Base-by-base conservation (phyloP, 2,888 invertebrate species). In the Ophioninae sp. region DNA sequence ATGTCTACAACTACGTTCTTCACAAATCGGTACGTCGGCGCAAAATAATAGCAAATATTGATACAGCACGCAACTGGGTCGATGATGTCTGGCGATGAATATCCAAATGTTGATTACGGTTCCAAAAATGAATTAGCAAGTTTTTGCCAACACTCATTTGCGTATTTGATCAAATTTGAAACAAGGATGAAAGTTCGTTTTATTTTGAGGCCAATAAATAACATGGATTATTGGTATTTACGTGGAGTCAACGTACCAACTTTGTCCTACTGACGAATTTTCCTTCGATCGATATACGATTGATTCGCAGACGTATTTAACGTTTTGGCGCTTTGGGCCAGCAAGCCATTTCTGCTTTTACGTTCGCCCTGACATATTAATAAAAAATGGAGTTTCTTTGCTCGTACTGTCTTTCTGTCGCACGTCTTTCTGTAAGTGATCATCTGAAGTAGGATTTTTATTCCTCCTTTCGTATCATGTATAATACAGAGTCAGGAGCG, bases 1-100 rank as follows among this genome's bases (percentile, higher is more conserved):
- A 86, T 88, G 86, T 86, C 85, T 57, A 30, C 23, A 73, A 75
- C 50, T 73, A 56, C 67, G 17, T 44, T 79, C 10, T 59, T 59
- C 65, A n/a, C 56, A 5, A 13, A 56, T 69, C 13, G 17, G 17
- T 13, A 74, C 62, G 13, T 7, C n/a, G 59, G 37, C 70, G 17
- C 13, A 37, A 62, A 23, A 65, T 39, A 59, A 30, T 23, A 23
- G 21, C 50, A 50, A 69, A 69, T 70, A 57, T 70, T 70, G 23
- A 57, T 70, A 3, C 30, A 17, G 0, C n/a, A 50, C 2, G 13
- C 64, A n/a, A n/a, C 37, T 17, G 13, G 44, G 23, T 68, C 44
- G 20, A 13, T 2, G 21, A 50, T 50, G 17, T 50, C 50, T 50
- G 50, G 6, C 50, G 17, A 50, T 13, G 13, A 44, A 44, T 13